phyloP scores from a whole-genome alignment of 2,113 vertebrate species.

The Psilopsiagon aymara region DNA sequence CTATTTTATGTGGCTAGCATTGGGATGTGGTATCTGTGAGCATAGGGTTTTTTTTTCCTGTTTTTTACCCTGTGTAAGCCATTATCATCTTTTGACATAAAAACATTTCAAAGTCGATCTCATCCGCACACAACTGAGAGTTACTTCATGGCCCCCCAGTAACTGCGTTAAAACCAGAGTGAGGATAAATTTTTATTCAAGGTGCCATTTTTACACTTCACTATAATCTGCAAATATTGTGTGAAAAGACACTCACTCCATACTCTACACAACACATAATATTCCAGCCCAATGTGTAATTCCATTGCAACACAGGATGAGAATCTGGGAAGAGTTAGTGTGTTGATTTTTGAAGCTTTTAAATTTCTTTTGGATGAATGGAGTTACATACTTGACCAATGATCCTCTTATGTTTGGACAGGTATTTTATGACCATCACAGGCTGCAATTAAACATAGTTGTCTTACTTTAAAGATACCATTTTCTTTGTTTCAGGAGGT shows the following conservation, averaged over 20 bases:
- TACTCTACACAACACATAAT: not conserved
- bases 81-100: not conserved
- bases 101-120: not conserved
- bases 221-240: not conserved
- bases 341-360: not conserved
- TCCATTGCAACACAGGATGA: not conserved
- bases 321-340: not conserved
- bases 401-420: slow-evolving; percentile 28
- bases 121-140: not conserved
- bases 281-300: not conserved
- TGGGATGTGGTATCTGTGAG: not conserved
- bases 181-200: not conserved
- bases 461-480: not conserved
- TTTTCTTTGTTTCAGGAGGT: slow-evolving; percentile 31
- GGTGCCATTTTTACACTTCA: not conserved
- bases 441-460: slow-evolving; percentile 5
- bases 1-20: not conserved
- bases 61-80: not conserved
- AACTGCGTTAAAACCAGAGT: not conserved
- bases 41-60: not conserved
- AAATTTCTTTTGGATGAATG: not conserved
- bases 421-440: not conserved
- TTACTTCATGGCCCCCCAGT: not conserved
- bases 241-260: not conserved
- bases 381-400: not conserved